phyloP scores from a whole-genome alignment of 2,113 vertebrate species.

The Ceratotherium simum region DNA sequence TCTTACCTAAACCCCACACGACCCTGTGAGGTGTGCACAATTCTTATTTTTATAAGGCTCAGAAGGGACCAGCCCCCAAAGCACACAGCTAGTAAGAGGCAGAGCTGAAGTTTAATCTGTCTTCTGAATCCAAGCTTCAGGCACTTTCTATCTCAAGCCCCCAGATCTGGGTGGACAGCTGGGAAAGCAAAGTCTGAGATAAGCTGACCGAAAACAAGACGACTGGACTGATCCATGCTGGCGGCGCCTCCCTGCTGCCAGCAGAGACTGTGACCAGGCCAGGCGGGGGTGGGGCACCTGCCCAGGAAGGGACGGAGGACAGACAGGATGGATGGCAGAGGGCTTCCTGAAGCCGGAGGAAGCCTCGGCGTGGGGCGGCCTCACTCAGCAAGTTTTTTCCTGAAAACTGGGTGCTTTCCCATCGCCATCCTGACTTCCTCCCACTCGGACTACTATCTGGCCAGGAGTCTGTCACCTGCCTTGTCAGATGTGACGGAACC shows the following conservation, averaged over 20 bases:
- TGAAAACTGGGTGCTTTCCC: background rate
- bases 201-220: background rate
- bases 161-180: background rate
- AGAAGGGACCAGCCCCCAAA: background rate
- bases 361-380: background rate
- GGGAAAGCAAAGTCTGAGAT: background rate
- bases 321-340: background rate
- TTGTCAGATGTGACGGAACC: background rate
- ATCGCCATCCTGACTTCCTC: background rate
- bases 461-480: background rate
- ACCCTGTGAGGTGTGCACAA: background rate
- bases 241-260: background rate
- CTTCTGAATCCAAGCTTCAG: background rate
- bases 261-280: background rate
- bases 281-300: background rate
- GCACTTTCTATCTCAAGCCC: background rate
- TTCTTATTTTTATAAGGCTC: background rate
- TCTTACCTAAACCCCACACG: background rate
- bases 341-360: background rate
- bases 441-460: background rate
- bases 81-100: background rate
- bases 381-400: background rate
- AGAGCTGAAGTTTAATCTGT: background rate
- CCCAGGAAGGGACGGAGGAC: background rate
- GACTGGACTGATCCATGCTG: background rate